Evolutionary conservation across 2,888 invertebrate species (phyloP).

Genomic region (Netelia virgata): DNA sequence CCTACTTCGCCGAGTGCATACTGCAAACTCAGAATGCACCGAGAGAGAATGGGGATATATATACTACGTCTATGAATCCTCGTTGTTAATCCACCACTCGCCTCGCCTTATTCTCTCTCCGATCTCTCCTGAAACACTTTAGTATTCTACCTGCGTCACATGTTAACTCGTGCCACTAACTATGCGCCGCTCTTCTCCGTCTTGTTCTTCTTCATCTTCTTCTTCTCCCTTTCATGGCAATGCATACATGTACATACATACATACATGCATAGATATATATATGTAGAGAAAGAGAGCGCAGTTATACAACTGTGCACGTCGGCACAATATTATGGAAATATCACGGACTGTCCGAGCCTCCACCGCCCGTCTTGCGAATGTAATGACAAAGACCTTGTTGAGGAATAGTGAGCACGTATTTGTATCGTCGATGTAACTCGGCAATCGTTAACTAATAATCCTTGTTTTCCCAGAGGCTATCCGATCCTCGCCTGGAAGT

Average conservation of each 20-base stretch:
- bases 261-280: not conserved
- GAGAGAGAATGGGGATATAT: conserved; percentile 66
- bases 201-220: conserved; percentile 49
- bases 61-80: conserved; percentile 48
- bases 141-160: conserved; percentile 83
- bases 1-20: conserved; percentile 56
- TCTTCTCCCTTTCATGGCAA: conserved; percentile 47
- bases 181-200: conserved; percentile 75
- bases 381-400: conserved; percentile 72
- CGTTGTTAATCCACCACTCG: conserved; percentile 65
- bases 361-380: conserved; percentile 44
- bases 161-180: conserved; percentile 81
- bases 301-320: conserved; percentile 31
- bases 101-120: conserved; percentile 63
- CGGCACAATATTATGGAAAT: conserved; percentile 68
- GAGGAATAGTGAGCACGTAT: conserved; percentile 70
- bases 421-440: conserved; percentile 75
- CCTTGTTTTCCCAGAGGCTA: conserved; percentile 35
- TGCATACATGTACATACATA: conserved; percentile 8
- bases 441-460: conserved; percentile 76
- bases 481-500: conserved; percentile 24
- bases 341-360: conserved; percentile 51
- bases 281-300: not conserved
- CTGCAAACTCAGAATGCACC: conserved; percentile 54
- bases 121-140: conserved; percentile 70